phyloP scores from a whole-genome alignment of 2,113 vertebrate genomes.

The Sphaerodactylus townsendi region DNA sequence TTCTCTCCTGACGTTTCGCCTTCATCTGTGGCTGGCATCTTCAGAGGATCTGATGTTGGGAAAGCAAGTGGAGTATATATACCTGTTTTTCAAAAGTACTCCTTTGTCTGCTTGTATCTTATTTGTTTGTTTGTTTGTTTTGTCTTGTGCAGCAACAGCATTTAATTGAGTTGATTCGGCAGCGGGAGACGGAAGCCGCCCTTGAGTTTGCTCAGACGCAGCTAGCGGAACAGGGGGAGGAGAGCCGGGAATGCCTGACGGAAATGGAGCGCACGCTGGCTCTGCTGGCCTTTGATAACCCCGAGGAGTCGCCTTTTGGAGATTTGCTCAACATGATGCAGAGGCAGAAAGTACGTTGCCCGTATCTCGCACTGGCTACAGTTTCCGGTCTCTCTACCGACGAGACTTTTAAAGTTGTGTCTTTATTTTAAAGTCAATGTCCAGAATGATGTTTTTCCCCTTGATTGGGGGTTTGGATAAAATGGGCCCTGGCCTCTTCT shows the following conservation, averaged over 20 bases:
- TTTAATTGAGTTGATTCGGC: slow-evolving; percentile 95
- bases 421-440: background rate
- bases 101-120: background rate
- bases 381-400: background rate
- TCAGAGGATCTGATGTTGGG: no score
- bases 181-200: slow-evolving; percentile 95
- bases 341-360: slow-evolving; percentile 87
- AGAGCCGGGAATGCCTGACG: slow-evolving; percentile 94
- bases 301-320: slow-evolving; percentile 95
- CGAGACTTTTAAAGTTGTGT: background rate
- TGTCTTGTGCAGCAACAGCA: slow-evolving; percentile 87
- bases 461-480: no score
- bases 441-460: background rate
- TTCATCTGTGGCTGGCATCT: no score
- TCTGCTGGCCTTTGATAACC: slow-evolving; percentile 94
- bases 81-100: no score
- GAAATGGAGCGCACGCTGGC: slow-evolving; percentile 98
- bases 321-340: slow-evolving; percentile 98
- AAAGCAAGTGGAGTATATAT: no score
- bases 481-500: background rate
- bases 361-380: background rate
- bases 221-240: slow-evolving; percentile 96
- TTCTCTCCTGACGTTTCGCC: no score
- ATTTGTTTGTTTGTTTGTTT: slow-evolving; percentile 15
- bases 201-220: slow-evolving; percentile 98